Evolutionary conservation across 2,113 vertebrate species (phyloP).

Genomic region (Polypterus bichir): DNA sequence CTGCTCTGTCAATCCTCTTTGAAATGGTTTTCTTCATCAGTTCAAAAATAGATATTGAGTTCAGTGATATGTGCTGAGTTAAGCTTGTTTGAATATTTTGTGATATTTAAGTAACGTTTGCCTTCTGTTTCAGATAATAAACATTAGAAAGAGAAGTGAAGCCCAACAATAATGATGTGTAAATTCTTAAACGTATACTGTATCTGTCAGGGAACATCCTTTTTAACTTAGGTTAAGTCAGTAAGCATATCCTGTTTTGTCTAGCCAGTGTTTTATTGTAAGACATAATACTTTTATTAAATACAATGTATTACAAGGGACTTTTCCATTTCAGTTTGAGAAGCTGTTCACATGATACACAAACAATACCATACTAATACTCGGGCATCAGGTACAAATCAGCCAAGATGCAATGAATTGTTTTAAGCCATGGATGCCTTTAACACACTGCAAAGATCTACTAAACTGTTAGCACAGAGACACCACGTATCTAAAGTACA

Average conservation of each 20-base stretch:
- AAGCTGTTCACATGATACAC: constrained; percentile 91
- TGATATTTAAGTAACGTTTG: no score
- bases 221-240: no score
- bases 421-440: constrained; percentile 46
- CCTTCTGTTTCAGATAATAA: no score
- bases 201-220: no score
- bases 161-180: no score
- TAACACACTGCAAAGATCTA: constrained; percentile 49
- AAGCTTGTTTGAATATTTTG: no score
- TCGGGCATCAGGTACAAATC: constrained; percentile 77
- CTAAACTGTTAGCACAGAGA: constrained; percentile 45
- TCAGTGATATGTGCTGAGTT: no score
- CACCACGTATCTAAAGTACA: constrained; percentile 35
- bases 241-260: background rate
- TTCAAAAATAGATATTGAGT: no score
- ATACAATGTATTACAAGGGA: constrained; percentile 87
- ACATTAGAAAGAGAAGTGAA: no score
- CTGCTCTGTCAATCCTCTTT: no score
- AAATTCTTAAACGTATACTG: no score
- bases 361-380: constrained; percentile 83
- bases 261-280: constrained; percentile 50
- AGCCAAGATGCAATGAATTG: constrained; percentile 67
- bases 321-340: constrained; percentile 69
- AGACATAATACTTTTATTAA: constrained; percentile 88
- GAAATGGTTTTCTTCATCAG: no score